Evolutionary conservation across 2,888 invertebrate genomes (phyloP), one percentile per base, ranked within the genome.

Genomic region (Cantharis rufa): DNA sequence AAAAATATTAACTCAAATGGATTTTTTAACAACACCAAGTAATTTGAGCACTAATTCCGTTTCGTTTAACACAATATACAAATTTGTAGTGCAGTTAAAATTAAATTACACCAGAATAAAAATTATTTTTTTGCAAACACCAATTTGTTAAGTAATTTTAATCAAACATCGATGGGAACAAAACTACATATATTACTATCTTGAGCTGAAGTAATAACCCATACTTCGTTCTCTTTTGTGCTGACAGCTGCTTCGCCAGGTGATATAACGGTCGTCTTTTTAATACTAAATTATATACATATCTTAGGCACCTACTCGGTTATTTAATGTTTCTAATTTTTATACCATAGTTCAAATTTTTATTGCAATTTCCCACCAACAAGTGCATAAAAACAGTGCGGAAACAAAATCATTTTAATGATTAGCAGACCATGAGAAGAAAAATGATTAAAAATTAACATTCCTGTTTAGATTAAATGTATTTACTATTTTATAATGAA

Each of bases 251-350:
- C 62, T 24, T 62, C 27, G 69, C 73, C 73, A 73, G 73, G 73
- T 73, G 73, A 69, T 73, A 62, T 73, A 73, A 73, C 73, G 73
- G 73, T 73, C 73, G 62, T 73, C 62, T 62, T 24, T 48, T 48
- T 48, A 48, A 64, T 48, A 48, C n/a, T n/a, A 48, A 48, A 48
- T 48, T 48, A 48, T 48, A 48, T 28, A 28, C 27, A 28, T 28
- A 28, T n/a, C n/a, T n/a, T 28, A 28, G 27, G 27, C 10, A 28
- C 3, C 10, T 32, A 32, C 32, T 32, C 13, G 13, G 32, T 32
- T 32, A 32, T 32, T 13, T 5, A 32, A 13, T 32, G 13, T 32
- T 32, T 32, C 32, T 32, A 32, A 32, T 32, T 32, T 32, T 24
- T 24, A 24, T 24, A 24, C 24, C n/a, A n/a, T 24, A 24, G 24